phyloP scores from a whole-genome alignment of 2,888 invertebrate species.

The Melipona bicolor region DNA sequence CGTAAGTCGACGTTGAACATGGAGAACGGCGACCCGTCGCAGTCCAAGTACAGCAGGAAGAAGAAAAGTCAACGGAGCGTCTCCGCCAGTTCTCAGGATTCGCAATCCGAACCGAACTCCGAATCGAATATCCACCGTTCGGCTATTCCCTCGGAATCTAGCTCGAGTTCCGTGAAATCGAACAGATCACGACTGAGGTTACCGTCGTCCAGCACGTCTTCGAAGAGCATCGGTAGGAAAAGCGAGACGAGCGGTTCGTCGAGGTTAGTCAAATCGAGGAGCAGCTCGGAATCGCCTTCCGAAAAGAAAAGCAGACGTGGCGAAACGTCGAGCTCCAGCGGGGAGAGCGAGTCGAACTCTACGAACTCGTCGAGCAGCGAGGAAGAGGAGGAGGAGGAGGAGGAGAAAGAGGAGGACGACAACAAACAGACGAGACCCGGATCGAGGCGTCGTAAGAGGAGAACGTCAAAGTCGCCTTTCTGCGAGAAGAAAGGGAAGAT shows the following conservation, averaged over 20 bases:
- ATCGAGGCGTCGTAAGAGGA: conserved; percentile 66
- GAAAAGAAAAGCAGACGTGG: conserved; percentile 52
- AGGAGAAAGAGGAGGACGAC: conserved; percentile 62
- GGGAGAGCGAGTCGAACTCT: conserved; percentile 82
- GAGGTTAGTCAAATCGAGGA: conserved; percentile 60
- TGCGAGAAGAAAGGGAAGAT: conserved; percentile 70
- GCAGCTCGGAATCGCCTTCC: conserved; percentile 69
- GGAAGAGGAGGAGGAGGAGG: conserved; percentile 57
- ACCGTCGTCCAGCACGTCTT: conserved; percentile 58
- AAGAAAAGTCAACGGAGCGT: conserved; percentile 81
- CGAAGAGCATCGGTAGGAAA: conserved; percentile 48
- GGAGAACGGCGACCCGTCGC: conserved; percentile 82
- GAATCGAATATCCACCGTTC: conserved; percentile 59
- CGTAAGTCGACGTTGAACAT: conserved; percentile 91
- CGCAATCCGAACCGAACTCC: conserved; percentile 74
- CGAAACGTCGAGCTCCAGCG: conserved; percentile 68
- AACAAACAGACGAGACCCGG: conserved; percentile 48
- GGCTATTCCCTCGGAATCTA: conserved; percentile 64
- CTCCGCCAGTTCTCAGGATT: conserved; percentile 84
- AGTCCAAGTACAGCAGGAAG: conserved; percentile 72
- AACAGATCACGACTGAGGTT: conserved; percentile 56
- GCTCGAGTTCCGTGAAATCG: conserved; percentile 60
- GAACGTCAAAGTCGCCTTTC: conserved; percentile 70
- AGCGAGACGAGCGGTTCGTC: conserved; percentile 50
- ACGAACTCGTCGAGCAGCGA: conserved; percentile 83